Evolutionary conservation across 1,140 invertebrate species (phyloP), one percentile per base, ranked within the genome.

Genomic region (Brachionus rotundiformis): DNA sequence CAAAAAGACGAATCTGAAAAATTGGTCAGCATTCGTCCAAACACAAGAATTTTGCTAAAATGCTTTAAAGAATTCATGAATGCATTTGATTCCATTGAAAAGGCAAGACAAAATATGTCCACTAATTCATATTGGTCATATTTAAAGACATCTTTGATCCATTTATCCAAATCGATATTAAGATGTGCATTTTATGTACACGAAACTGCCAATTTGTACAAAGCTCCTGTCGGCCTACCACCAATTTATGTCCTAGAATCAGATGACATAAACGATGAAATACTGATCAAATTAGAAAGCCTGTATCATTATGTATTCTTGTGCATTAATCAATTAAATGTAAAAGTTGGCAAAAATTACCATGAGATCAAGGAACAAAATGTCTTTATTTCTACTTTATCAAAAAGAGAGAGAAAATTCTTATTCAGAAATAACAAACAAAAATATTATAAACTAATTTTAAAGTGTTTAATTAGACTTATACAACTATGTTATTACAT

Each of bases 201-300:
- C 41, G 68, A 73, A 44, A 44, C 23, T 25, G 68, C 68, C n/a
- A 73, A 73, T 27, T 29, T 73, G 19, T 44, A 73, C 36, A 73
- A 73, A 25, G 33, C 39, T 11, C 41, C 68, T 13, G 25, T 73
- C 1, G 68, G 36, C 11, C 25, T 73, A 13, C 68, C 68, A 11
- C 68, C 68, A 11, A 73, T 73, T 27, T 73, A 73, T 44, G 36
- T 73, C 36, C 33, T 73, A n/a, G 68, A 73, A 23, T 73, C 68
- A n/a, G 68, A 73, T 23, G 36, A 68, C 11, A 8, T 36, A 33
- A 27, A 71, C 36, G n/a, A 71, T 39, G 29, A 71, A 39, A 44
- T 73, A 25, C 4, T 44, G 4, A 73, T 44, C 2, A 73, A 73
- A 73, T 1, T 73, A 73, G 68, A 73, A 44, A 73, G 36, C 13